A percentile compares a stretch with the other conserved stretches of the same genome.
phyloP scores from a whole-genome alignment of 1,140 invertebrate genomes.

The Nilaparvata lugens region DNA sequence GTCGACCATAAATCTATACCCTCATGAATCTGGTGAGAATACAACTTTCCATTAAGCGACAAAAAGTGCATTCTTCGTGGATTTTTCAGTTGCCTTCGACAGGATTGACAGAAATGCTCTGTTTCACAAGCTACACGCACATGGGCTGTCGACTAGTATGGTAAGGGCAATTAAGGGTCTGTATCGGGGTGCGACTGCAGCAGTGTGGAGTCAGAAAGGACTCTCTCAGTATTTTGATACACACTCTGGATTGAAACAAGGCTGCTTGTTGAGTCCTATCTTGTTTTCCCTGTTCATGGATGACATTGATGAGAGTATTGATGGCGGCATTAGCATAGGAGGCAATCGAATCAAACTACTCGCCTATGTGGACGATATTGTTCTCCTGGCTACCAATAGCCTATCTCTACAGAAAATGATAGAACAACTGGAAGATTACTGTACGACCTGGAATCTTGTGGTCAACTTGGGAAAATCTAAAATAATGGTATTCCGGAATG shows the following conservation, averaged over 20 bases:
- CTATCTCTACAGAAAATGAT: not conserved
- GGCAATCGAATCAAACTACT: slow-evolving; percentile 3
- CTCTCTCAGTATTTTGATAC: slow-evolving; percentile 5
- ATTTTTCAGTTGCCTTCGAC: slow-evolving; percentile 6
- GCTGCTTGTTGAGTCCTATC: slow-evolving; percentile 17
- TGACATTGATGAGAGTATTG: slow-evolving; percentile 14
- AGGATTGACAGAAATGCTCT: not conserved
- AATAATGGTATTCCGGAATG: not conserved
- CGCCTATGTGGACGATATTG: slow-evolving; percentile 5
- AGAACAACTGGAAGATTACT: not conserved
- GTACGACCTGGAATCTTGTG: not conserved
- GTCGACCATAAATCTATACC: slow-evolving; percentile 22
- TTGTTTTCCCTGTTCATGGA: slow-evolving; percentile 21
- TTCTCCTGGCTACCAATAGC: not conserved
- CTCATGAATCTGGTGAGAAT: slow-evolving; percentile 11
- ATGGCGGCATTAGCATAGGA: slow-evolving; percentile 15
- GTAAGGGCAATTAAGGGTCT: too few relatives aligned
- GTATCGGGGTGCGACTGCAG: not conserved
- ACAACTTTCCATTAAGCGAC: not conserved
- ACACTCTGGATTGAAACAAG: slow-evolving; percentile 21
- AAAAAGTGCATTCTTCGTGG: slow-evolving; percentile 5
- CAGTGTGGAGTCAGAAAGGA: slow-evolving; percentile 3
- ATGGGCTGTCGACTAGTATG: too few relatives aligned
- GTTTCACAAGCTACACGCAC: too few relatives aligned
- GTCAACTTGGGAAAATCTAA: not conserved